These are phyloP conservation scores for Zoanthus gigantus DNA, from an alignment of 92 coral and sea anemone species.

Conservation along the genomic window DNA sequence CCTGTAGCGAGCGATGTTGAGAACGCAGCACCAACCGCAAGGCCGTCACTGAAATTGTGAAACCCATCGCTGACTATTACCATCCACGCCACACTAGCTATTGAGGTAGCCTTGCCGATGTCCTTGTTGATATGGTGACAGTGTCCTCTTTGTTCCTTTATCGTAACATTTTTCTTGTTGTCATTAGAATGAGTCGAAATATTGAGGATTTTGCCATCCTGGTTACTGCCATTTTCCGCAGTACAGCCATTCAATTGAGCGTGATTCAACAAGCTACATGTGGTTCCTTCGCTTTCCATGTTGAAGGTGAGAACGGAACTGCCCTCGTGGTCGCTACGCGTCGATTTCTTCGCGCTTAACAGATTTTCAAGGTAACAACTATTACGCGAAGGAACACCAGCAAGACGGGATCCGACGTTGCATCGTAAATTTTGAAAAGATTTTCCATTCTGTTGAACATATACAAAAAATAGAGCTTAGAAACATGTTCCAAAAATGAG, in stretches of 20 bases:
- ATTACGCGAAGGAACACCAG: slow-evolving; percentile 51
- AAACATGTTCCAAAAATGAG: too few species aligned
- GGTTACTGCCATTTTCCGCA: too few species aligned
- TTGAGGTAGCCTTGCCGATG: slow-evolving; percentile 58
- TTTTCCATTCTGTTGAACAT: slow-evolving; percentile 23
- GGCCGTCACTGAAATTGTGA: slow-evolving; percentile 96
- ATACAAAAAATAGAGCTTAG: too few species aligned
- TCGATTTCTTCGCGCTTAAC: background rate
- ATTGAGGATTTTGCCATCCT: background rate
- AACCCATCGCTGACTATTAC: slow-evolving; percentile 96
- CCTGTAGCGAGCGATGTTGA: slow-evolving; percentile 83
- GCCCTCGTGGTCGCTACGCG: background rate
- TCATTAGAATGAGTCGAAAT: background rate
- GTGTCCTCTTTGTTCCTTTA: slow-evolving; percentile 11
- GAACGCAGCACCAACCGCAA: slow-evolving; percentile 97
- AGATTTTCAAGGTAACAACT: slow-evolving; percentile 49
- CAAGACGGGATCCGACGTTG: slow-evolving; percentile 67
- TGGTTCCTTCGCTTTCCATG: slow-evolving; percentile 3
- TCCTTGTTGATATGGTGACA: slow-evolving; percentile 71
- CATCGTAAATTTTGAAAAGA: background rate
- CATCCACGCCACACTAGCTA: slow-evolving; percentile 98
- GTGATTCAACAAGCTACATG: background rate
- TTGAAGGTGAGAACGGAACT: background rate
- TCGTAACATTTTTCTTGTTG: background rate
- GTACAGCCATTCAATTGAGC: background rate